Base-by-base conservation (phyloP, 2,888 invertebrate genomes). In the Apamea crenata region DNA sequence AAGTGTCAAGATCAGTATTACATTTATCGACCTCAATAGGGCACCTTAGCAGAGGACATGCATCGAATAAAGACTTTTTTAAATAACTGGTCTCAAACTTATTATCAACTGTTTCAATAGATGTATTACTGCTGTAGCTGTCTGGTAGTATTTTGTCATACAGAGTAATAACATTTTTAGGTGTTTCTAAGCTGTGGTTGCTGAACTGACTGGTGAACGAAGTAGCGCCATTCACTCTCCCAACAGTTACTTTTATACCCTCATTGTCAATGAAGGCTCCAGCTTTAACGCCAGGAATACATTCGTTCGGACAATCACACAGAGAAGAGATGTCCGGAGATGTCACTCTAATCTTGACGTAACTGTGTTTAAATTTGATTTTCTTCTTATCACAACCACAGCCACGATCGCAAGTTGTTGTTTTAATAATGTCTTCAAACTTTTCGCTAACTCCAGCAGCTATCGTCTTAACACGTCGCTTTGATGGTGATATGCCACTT, bases 361-460 rank as follows among this genome's bases (percentile, higher is more conserved):
- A 95, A 82, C 95, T 95, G 67, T 95, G 95, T 87, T 95, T 96
- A 87, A 96, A 96, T 91, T 92, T 91, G 53, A 95, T 95, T 93
- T 95, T 96, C 81, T 95, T 95, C 86, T 93, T 95, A 81, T 95
- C 95, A 88, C 95, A 95, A 18, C 95, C 95, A 84, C 95, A 95
- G 32, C 91, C 95, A 77, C 93, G 90, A 73, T 95, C 95, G 85
- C 95, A 95, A 32, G 91, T 95, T 29, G 94, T 94, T 12, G 93
- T 93, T 93, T 94, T 95, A 8, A 90, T 78, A 29, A 95, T 88
- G 53, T 95, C 94, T 91, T 95, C 89, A 67, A 91, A 91, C 81
- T 94, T 93, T 90, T 94, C 93, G 6, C 77, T 44, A 7, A 85
- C 61, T 40, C 84, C 78, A 29, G 83, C 75, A 5, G 71, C 73